These are phyloP conservation scores for Acanthacorydalis orientalis DNA, from an alignment of 2,888 invertebrate genomes.

Conservation along the genomic window DNA sequence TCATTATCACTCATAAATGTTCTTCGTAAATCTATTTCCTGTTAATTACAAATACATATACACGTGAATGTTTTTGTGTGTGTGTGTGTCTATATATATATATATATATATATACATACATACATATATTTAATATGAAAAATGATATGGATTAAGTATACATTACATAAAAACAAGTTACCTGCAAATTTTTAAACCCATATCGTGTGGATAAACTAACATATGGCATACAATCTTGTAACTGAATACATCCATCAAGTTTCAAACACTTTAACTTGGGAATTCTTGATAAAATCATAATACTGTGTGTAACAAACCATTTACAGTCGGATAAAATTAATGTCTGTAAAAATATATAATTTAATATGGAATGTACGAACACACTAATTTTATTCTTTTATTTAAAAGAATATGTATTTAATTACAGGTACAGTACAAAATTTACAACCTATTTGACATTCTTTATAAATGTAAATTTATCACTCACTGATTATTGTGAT, in stretches of 20 bases:
- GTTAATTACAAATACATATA: not conserved
- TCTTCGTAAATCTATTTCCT: constrained; percentile 4
- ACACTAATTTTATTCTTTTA: not conserved
- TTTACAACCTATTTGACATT: no score
- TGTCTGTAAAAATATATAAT: constrained; percentile 29
- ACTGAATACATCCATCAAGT: constrained; percentile 43
- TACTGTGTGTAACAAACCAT: constrained; percentile 57
- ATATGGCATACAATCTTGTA: constrained; percentile 43
- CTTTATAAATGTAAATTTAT: no score
- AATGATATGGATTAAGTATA: no score
- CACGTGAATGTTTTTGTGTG: not conserved
- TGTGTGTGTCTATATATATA: no score
- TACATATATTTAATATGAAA: no score
- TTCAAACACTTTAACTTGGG: constrained; percentile 40
- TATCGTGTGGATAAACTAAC: constrained; percentile 50
- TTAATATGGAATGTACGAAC: not conserved
- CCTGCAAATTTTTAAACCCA: constrained; percentile 46
- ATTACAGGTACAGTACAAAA: no score
- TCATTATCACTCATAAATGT: constrained; percentile 5
- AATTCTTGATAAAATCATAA: constrained; percentile 58
- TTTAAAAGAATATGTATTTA: no score
- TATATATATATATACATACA: no score
- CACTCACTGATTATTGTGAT: no score
- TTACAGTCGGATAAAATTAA: constrained; percentile 52
- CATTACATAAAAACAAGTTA: constrained; percentile 16